Base-by-base conservation (phyloP, 1,140 invertebrate genomes). In the Drosophila setifemur region DNA sequence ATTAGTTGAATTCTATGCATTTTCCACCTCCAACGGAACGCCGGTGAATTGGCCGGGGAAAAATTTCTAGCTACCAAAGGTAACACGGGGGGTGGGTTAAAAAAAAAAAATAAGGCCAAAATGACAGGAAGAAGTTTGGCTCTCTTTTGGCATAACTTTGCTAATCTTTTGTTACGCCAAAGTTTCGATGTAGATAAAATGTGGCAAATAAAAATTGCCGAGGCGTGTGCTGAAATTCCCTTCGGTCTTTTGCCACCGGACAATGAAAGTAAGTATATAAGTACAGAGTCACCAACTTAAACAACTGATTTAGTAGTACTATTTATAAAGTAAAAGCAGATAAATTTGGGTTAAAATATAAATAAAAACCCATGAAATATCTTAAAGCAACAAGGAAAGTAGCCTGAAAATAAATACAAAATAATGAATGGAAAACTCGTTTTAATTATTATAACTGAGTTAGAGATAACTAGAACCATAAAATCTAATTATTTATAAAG, bases 1-100 rank as follows among this genome's bases (percentile, higher is more conserved):
- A 85, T 85, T 85, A 85, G 79, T 86, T 55, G 60, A 75, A 71
- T 85, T 79, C 81, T 79, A 86, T 86, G 81, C 77, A 81, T 72
- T 82, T 72, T 77, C 45, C 64, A 55, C 25, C n/a, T 28, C 42
- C 12, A 35, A 8, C 54, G 16, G 25, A 14, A 58, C 31, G 40
- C 57, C 29, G 5, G 29, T 52, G 63, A 52, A 69, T 54, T 43
- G 44, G 54, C 67, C 49, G 60, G 61, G 61, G 55, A 63, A 73
- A 68, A 52, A 63, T 42, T 64, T n/a, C 29, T 40, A 58, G 49
- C 53, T 16, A 23, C 37, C 52, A 52, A 70, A 66, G 39, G 57
- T 43, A 52, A 33, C 14, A 26, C 25, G 8, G 25, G 21, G 16
- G n/a, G 19, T 31, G 9, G 11, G 25, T 3, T 47, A 54, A 26